Conservation (phyloP, 92 coral and sea anemone species). For the Zoanthus gigantus region DNA sequence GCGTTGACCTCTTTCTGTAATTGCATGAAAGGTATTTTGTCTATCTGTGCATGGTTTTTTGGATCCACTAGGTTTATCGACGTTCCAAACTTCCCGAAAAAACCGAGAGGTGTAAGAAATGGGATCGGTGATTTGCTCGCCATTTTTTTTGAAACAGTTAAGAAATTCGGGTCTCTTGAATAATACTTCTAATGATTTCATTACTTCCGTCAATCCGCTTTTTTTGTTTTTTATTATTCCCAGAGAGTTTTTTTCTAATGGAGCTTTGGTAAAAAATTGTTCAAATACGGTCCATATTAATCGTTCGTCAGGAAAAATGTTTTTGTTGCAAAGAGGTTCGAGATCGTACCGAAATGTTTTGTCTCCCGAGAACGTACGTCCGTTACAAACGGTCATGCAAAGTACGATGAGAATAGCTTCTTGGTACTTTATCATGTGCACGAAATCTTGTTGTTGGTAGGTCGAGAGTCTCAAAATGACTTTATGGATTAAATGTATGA, state of each 20-base stretch:
- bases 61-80: not conserved
- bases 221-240: not conserved
- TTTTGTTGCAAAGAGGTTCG: not conserved
- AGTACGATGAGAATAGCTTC: not conserved
- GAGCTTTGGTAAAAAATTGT: not conserved
- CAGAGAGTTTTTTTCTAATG: not conserved
- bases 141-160: not conserved
- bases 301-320: not conserved
- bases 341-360: not conserved
- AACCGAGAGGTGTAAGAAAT: slow-evolving; percentile 13
- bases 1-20: not conserved
- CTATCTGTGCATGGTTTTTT: not conserved
- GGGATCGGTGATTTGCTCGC: not conserved
- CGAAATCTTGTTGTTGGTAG: not conserved
- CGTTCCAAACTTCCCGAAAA: slow-evolving; percentile 12
- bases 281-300: not conserved
- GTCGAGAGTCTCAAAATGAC: not conserved
- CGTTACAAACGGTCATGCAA: not conserved
- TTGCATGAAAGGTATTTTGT: not conserved
- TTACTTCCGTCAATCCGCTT: not conserved
- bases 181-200: not conserved
- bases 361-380: not conserved
- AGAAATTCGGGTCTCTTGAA: not conserved
- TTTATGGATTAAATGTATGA: not conserved
- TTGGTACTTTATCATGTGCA: not conserved